A percentile compares a stretch with the other conserved stretches of the same genome.
phyloP scores from a whole-genome alignment of 2,113 vertebrate genomes.

The Pygathrix nemaeus region DNA sequence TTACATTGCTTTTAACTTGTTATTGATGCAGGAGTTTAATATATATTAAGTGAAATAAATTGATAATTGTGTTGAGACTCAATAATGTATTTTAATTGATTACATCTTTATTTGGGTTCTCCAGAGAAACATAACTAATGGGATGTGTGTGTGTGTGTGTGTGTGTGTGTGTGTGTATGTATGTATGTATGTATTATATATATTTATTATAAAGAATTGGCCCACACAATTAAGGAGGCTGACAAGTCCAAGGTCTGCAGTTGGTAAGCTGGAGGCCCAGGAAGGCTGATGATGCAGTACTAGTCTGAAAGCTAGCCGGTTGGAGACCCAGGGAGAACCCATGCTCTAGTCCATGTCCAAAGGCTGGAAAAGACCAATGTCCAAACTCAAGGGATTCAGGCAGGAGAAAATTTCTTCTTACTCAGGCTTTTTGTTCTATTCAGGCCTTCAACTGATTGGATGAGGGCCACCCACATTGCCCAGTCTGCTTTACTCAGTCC shows the following conservation, averaged over 20 bases:
- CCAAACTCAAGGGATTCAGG: background rate
- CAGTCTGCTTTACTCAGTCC: background rate
- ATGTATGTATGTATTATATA: background rate
- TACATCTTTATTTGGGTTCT: background rate
- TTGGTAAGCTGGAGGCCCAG: background rate
- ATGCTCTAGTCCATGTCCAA: background rate
- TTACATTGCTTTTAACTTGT: constrained; percentile 30
- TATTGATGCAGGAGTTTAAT: constrained; percentile 11
- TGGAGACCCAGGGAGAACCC: background rate
- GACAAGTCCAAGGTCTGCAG: background rate
- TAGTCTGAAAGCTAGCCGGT: background rate
- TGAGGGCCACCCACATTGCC: background rate
- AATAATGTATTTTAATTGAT: background rate
- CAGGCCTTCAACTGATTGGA: background rate
- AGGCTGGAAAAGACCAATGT: background rate
- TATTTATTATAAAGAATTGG: background rate
- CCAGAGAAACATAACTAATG: background rate
- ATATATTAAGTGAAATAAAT: constrained; percentile 14
- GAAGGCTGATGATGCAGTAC: background rate
- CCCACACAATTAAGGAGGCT: background rate
- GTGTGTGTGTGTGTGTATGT: too few species aligned
- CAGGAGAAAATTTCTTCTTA: background rate
- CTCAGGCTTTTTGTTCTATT: background rate
- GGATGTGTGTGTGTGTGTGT: too few species aligned
- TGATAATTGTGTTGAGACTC: background rate